Evolutionary conservation across 2,113 vertebrate genomes (phyloP).

Genomic region (Eulacestoma nigropectus): DNA sequence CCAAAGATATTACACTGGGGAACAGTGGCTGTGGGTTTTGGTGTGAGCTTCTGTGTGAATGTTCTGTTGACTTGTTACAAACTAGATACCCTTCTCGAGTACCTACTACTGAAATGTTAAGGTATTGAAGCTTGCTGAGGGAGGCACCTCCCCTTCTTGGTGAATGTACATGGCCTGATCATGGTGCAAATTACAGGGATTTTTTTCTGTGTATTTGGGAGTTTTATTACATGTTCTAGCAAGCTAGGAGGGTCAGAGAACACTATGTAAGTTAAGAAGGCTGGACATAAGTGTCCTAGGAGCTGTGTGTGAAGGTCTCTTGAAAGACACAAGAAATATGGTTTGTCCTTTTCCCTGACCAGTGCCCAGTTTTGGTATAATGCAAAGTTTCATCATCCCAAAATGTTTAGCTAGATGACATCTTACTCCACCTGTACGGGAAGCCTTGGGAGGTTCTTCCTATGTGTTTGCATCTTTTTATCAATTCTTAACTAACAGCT

Average conservation of each 20-base stretch:
- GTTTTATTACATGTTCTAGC: neutral
- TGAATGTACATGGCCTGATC: neutral
- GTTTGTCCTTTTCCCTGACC: neutral
- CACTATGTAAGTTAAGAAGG: neutral
- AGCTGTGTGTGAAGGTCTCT: neutral
- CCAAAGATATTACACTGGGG: too few species aligned
- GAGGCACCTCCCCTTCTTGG: neutral
- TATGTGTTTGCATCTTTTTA: neutral
- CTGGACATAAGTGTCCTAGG: neutral
- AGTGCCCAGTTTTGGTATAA: too few species aligned
- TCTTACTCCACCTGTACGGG: neutral
- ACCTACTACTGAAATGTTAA: neutral
- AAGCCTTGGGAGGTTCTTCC: neutral
- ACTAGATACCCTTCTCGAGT: neutral
- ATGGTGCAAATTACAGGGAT: rapidly evolving
- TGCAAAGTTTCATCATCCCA: neutral
- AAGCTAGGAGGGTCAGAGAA: neutral
- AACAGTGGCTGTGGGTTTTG: neutral
- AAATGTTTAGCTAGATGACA: neutral
- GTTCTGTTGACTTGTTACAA: neutral
- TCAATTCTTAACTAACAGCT: neutral
- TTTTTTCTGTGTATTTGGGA: neutral
- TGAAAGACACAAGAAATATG: neutral
- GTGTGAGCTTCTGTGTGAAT: neutral
- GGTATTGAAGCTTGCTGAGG: neutral